phyloP scores from a whole-genome alignment of 2,888 invertebrate species.

The Caenorhabditis drosophilae region DNA sequence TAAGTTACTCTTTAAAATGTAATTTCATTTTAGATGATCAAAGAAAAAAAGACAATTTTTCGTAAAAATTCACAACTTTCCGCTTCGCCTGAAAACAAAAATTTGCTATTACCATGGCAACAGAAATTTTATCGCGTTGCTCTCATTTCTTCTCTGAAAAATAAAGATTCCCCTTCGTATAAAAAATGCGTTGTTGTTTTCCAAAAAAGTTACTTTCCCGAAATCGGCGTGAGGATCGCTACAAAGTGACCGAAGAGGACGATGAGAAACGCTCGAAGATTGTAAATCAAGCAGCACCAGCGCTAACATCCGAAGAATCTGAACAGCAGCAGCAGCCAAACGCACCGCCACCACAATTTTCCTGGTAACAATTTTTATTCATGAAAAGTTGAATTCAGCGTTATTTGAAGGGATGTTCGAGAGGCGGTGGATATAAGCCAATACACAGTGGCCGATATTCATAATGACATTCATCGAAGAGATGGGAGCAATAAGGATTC shows the following conservation, averaged over 20 bases:
- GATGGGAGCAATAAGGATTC: conserved; percentile 27
- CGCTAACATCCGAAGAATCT: not conserved
- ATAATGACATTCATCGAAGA: conserved; percentile 15
- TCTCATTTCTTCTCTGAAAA: too few species aligned
- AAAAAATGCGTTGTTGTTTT: conserved; percentile 40
- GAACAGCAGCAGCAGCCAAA: too few species aligned
- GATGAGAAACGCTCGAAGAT: too few species aligned
- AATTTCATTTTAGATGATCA: conserved; percentile 34
- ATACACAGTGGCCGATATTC: conserved; percentile 17
- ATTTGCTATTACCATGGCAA: conserved; percentile 26
- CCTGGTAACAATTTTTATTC: conserved; percentile 39
- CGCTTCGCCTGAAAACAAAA: too few species aligned
- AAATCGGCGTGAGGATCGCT: conserved; percentile 32
- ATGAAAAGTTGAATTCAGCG: not conserved
- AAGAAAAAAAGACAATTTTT: conserved; percentile 10
- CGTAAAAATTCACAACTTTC: not conserved
- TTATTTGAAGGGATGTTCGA: conserved; percentile 28
- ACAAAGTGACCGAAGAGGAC: conserved; percentile 35
- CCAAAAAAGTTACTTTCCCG: conserved; percentile 23
- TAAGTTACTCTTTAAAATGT: too few species aligned
- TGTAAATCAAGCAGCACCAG: conserved; percentile 1
- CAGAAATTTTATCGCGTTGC: conserved; percentile 7
- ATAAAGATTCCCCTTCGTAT: too few species aligned
- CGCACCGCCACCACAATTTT: conserved; percentile 38
- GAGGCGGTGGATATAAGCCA: conserved; percentile 21